phyloP scores from a whole-genome alignment of 92 coral and sea anemone species.

The Epizoanthus stellaris region DNA sequence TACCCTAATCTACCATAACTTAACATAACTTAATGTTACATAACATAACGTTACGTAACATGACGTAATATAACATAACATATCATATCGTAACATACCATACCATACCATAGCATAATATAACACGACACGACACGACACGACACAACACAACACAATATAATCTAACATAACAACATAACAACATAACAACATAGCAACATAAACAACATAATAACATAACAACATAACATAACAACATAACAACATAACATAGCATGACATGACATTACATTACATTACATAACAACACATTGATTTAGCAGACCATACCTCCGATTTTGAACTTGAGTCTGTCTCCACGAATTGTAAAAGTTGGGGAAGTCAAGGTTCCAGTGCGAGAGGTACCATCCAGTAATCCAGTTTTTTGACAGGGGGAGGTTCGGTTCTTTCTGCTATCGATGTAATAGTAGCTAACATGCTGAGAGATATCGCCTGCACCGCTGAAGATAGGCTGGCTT shows the following conservation, averaged over 20 bases:
- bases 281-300: neutral
- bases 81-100: too few species aligned
- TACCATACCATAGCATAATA: neutral
- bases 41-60: too few species aligned
- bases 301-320: constrained; percentile 37
- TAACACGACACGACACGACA: neutral
- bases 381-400: constrained; percentile 10
- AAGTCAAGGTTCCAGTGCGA: constrained; percentile 47
- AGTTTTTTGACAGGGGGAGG: neutral
- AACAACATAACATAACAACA: neutral
- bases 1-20: too few species aligned
- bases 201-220: too few species aligned
- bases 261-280: neutral
- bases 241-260: neutral
- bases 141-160: neutral
- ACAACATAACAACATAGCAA: too few species aligned
- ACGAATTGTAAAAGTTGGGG: constrained; percentile 50
- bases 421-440: constrained; percentile 52
- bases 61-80: too few species aligned
- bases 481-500: constrained; percentile 52
- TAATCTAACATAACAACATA: neutral
- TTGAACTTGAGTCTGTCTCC: constrained; percentile 40
- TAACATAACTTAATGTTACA: too few species aligned
- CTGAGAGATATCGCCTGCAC: constrained; percentile 1
- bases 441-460: constrained; percentile 47